phyloP scores from a whole-genome alignment of 2,113 vertebrate genomes.

The Himantopus leucocephalus region DNA sequence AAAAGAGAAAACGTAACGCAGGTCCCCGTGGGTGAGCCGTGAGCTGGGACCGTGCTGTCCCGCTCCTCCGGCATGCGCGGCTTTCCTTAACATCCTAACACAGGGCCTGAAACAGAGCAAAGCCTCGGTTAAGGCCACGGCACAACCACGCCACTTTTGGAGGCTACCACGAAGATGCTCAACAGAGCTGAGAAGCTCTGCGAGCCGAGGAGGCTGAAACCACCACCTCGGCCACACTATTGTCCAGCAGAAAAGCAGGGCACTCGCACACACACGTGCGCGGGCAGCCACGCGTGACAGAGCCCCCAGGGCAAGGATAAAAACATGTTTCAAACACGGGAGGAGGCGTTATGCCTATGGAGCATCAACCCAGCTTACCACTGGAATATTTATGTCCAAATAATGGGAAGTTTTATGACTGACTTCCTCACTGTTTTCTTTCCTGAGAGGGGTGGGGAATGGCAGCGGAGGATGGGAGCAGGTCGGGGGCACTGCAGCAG shows the following conservation, averaged over 20 bases:
- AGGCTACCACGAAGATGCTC: neutral
- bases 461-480: fast-evolving
- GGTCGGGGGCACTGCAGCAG: fast-evolving
- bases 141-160: neutral
- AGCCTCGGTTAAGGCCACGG: neutral
- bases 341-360: fast-evolving
- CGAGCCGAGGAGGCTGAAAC: fast-evolving
- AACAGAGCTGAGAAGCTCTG: neutral
- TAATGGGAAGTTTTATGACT: neutral
- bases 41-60: neutral
- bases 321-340: neutral
- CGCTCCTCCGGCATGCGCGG: fast-evolving
- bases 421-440: neutral
- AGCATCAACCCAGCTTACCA: neutral
- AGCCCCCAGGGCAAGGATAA: neutral
- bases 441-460: neutral
- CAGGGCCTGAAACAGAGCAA: neutral
- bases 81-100: neutral
- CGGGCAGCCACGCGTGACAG: fast-evolving
- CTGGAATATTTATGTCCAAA: neutral
- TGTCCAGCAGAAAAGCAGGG: neutral
- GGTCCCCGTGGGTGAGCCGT: neutral
- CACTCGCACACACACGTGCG: fast-evolving
- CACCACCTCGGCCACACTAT: neutral
- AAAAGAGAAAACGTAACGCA: neutral